These are phyloP conservation scores for Brachystomella parvula DNA, from an alignment of 1,140 invertebrate genomes.

Conservation along the genomic window DNA sequence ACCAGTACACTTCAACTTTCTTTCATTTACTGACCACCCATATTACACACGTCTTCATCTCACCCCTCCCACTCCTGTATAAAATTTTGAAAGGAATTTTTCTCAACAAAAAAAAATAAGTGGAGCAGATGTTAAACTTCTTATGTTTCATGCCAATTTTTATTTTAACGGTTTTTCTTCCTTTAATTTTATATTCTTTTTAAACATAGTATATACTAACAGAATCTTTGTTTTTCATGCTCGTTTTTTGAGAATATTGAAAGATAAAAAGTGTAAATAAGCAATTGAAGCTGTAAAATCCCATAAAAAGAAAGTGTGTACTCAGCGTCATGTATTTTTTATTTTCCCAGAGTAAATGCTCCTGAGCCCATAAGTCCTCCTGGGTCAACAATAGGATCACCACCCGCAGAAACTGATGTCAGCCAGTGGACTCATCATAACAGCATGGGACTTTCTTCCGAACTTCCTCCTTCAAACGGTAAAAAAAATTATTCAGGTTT, in stretches of 20 bases:
- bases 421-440: slow-evolving; percentile 23
- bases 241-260: neutral
- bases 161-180: too few relatives aligned
- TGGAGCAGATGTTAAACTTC: too few relatives aligned
- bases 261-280: neutral
- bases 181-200: too few relatives aligned
- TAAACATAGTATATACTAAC: neutral
- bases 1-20: neutral
- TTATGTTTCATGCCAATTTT: too few relatives aligned
- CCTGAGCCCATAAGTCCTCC: slow-evolving; percentile 28
- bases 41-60: neutral
- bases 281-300: neutral
- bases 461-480: slow-evolving; percentile 23
- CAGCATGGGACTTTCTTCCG: slow-evolving; percentile 35
- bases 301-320: neutral
- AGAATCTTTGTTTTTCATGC: too few relatives aligned
- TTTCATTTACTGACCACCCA: neutral
- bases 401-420: slow-evolving; percentile 23
- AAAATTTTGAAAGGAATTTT: too few relatives aligned
- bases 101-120: too few relatives aligned
- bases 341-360: slow-evolving; percentile 27
- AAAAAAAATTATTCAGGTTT: neutral
- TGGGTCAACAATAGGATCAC: slow-evolving; percentile 19
- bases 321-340: slow-evolving; percentile 10
- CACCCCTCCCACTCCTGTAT: too few relatives aligned